Evolutionary conservation across 2,113 vertebrate species (phyloP).

Genomic region (Puma concolor): DNA sequence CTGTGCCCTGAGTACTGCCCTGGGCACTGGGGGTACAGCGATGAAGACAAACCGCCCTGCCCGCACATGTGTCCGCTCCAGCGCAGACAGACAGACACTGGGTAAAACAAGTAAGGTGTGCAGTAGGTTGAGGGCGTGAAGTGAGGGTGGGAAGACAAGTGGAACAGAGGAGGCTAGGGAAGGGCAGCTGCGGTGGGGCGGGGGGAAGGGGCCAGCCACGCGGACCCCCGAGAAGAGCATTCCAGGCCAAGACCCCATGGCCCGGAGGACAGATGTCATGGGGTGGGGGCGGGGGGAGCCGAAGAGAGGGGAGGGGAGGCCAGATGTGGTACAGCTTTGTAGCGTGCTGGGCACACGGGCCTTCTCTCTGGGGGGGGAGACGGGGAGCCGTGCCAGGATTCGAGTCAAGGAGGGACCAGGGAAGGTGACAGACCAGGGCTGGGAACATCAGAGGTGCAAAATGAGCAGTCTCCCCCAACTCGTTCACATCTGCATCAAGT

Average conservation of each 20-base stretch:
- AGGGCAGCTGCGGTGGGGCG: background rate
- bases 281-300: background rate
- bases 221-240: background rate
- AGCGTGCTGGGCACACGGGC: too few relatives aligned
- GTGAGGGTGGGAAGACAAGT: background rate
- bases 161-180: rapidly evolving
- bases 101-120: background rate
- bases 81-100: background rate
- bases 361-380: too few relatives aligned
- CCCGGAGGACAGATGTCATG: too few relatives aligned
- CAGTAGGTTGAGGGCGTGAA: background rate
- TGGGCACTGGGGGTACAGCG: background rate
- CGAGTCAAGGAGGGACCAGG: too few relatives aligned
- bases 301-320: too few relatives aligned
- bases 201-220: rapidly evolving
- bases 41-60: background rate
- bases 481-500: background rate
- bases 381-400: too few relatives aligned
- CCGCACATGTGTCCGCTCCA: background rate
- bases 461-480: background rate
- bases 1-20: background rate
- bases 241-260: background rate
- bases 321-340: too few relatives aligned
- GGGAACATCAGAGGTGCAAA: background rate
- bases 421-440: background rate